These are phyloP conservation scores for Hemitrygon akajei DNA, from an alignment of 2,797 vertebrate genomes.

Conservation along the genomic window DNA sequence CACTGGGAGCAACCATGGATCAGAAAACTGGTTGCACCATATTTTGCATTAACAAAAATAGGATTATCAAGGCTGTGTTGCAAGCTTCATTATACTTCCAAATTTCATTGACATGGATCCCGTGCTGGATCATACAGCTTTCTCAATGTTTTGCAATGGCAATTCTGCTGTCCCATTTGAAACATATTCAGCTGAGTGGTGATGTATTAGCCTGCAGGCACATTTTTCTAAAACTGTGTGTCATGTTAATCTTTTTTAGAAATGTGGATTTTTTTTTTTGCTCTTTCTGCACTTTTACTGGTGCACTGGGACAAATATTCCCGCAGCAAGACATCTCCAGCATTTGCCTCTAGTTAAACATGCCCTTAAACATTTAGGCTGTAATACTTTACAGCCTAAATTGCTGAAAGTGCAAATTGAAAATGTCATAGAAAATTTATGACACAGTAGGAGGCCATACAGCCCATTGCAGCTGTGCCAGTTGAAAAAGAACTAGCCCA, in stretches of 20 bases:
- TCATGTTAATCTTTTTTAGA: background rate
- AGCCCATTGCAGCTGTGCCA: no score
- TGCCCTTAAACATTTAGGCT: background rate
- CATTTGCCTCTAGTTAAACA: background rate
- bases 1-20: background rate
- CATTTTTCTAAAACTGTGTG: background rate
- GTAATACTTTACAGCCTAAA: background rate
- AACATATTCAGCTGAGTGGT: background rate
- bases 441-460: no score
- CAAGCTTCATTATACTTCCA: conserved; percentile 26
- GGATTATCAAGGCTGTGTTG: background rate
- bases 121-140: background rate
- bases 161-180: background rate
- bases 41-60: background rate
- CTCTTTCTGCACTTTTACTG: background rate
- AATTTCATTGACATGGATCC: background rate
- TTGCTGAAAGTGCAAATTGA: background rate
- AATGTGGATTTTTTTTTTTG: background rate
- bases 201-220: background rate
- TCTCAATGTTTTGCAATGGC: background rate
- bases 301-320: background rate
- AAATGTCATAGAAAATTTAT: background rate
- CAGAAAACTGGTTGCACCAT: background rate
- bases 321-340: background rate
- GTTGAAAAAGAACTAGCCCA: no score